Evolutionary conservation across 1,140 invertebrate species (phyloP), one percentile per base, ranked within the genome.

Genomic region (Musca domestica): DNA sequence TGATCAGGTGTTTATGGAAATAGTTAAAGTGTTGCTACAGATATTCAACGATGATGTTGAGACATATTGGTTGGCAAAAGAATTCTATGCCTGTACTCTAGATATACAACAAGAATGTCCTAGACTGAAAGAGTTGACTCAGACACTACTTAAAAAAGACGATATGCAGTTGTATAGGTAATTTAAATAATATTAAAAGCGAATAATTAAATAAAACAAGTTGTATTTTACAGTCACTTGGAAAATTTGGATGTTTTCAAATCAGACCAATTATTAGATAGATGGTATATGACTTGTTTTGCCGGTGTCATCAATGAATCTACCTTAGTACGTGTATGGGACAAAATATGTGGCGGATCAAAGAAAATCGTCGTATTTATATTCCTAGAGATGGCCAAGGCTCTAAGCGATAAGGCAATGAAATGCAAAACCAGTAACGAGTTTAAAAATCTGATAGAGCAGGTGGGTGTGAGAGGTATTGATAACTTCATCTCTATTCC

Each of bases 301-400:
- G 90, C 92, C 68, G 89, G 89, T 49, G 84, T 93, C 15, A 84
- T 95, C 48, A 90, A 89, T 74, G 88, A 92, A 74, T 88, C 87
- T 48, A 89, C 91, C 19, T 84, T 95, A 69, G 89, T 75, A 70
- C 94, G 92, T 80, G 90, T 95, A 68, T 95, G 92, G 91, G 93
- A 96, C 76, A 95, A 94, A 84, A 84, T 95, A 15, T 89, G 91
- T 75, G 92, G 91, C 54, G 93, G 93, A 22, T 92, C 92, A 5
- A 89, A 88, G 46, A 91, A 90, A 82, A 91, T 95, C 71, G 84
- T 95, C 68, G 87, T 91, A 2, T 95, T 89, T 83, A 88, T 93
- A 4, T 89, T 89, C 61, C 85, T 93, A 17, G 88, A 90, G 69
- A 82, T 92, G 30, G 83, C 94, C 17, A 88, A 89, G 15, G 90